Percentiles rank a stretch among this genome's conserved stretches.
phyloP scores from a whole-genome alignment of 2,797 vertebrate genomes.

The Glyptemys insculpta region DNA sequence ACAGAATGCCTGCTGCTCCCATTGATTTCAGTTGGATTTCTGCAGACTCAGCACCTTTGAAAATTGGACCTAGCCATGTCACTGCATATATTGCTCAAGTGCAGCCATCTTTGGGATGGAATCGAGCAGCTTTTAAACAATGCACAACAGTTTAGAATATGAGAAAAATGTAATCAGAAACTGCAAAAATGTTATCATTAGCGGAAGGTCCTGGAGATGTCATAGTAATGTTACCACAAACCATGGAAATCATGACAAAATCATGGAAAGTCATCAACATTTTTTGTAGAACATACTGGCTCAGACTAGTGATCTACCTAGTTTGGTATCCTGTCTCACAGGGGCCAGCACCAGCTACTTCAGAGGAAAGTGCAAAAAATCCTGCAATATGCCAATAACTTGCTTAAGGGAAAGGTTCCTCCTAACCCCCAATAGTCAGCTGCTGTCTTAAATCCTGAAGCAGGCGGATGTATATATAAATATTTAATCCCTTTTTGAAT shows the following conservation, averaged over 20 bases:
- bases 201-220: neutral
- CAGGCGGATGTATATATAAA: neutral
- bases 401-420: neutral
- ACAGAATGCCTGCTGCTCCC: neutral
- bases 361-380: neutral
- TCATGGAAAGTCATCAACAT: neutral
- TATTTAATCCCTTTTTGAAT: neutral
- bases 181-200: neutral
- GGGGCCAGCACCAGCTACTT: neutral
- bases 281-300: neutral
- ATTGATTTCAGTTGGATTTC: neutral
- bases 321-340: neutral
- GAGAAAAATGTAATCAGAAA: neutral
- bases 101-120: neutral
- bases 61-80: neutral
- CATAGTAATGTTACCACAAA: neutral
- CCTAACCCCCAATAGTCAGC: neutral
- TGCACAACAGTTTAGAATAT: neutral
- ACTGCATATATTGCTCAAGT: neutral
- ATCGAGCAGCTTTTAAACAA: neutral
- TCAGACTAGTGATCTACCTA: neutral
- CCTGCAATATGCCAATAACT: neutral
- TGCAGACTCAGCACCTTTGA: neutral
- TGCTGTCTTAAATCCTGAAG: neutral
- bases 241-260: neutral